phyloP scores from a whole-genome alignment of 2,797 vertebrate species.

The Aselliscus stoliczkanus region DNA sequence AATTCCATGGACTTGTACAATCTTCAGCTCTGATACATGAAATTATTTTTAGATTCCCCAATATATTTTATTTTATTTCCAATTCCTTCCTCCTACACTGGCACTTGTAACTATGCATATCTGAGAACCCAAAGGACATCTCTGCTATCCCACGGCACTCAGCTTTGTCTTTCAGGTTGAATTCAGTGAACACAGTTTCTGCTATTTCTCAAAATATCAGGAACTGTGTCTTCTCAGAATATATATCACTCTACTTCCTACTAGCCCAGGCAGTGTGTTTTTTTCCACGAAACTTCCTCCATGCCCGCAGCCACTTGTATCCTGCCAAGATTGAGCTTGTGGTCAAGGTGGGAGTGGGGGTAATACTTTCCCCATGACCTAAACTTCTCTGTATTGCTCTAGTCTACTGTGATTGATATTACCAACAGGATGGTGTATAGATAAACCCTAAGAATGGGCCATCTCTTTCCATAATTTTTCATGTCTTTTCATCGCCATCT shows the following conservation, averaged over 20 bases:
- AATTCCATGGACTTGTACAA: background rate
- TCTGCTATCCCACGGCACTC: background rate
- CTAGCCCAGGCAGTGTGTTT: background rate
- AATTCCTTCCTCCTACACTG: background rate
- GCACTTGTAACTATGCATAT: background rate
- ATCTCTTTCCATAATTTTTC: background rate
- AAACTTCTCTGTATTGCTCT: background rate
- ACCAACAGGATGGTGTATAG: rapidly evolving
- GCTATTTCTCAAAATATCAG: background rate
- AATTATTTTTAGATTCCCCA: slow-evolving; percentile 30
- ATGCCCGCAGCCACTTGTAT: background rate
- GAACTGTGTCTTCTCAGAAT: background rate
- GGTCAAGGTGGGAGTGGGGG: rapidly evolving
- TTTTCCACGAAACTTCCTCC: background rate
- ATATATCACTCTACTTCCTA: background rate
- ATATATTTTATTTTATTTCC: background rate
- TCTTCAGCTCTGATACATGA: background rate
- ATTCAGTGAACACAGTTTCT: background rate
- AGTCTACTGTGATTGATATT: background rate
- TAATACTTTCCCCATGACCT: background rate
- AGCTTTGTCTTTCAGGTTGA: background rate
- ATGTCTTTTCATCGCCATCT: background rate
- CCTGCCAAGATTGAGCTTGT: background rate
- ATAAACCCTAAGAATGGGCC: background rate
- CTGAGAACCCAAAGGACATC: background rate